These are phyloP conservation scores for Montifringilla adamsi DNA, from an alignment of 2,113 vertebrate species.

Conservation along the genomic window DNA sequence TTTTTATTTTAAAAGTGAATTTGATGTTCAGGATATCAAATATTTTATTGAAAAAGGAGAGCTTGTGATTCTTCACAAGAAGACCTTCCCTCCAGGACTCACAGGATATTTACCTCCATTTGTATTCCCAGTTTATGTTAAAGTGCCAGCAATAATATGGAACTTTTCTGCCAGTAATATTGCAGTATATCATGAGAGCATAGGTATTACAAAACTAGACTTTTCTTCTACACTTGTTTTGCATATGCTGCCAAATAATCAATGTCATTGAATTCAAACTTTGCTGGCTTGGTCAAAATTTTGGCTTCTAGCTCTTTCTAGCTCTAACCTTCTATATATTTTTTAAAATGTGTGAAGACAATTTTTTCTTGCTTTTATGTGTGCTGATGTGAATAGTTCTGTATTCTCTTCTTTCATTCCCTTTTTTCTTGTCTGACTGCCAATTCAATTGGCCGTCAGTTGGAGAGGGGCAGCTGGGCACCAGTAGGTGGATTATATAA, in stretches of 20 bases:
- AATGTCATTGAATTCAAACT: background rate
- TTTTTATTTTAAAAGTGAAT: background rate
- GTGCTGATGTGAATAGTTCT: background rate
- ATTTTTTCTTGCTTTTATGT: background rate
- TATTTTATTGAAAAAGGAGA: background rate
- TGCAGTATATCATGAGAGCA: background rate
- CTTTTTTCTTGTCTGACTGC: background rate
- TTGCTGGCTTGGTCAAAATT: background rate
- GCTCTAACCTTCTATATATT: background rate
- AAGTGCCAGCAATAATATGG: background rate
- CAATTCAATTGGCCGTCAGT: fast-evolving
- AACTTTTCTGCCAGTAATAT: background rate
- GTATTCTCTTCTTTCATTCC: background rate
- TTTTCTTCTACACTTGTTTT: background rate
- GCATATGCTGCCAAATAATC: background rate
- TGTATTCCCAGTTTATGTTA: background rate
- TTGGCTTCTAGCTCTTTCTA: background rate
- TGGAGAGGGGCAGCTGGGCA: background rate
- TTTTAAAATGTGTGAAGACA: background rate
- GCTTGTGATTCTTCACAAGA: background rate
- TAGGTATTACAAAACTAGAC: background rate
- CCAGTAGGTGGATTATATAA: background rate
- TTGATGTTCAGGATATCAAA: background rate
- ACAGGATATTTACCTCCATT: background rate
- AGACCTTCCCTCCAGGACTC: background rate